These are phyloP conservation scores for Luscinia megarhynchos DNA, from an alignment of 2,797 vertebrate species.

Conservation along the genomic window DNA sequence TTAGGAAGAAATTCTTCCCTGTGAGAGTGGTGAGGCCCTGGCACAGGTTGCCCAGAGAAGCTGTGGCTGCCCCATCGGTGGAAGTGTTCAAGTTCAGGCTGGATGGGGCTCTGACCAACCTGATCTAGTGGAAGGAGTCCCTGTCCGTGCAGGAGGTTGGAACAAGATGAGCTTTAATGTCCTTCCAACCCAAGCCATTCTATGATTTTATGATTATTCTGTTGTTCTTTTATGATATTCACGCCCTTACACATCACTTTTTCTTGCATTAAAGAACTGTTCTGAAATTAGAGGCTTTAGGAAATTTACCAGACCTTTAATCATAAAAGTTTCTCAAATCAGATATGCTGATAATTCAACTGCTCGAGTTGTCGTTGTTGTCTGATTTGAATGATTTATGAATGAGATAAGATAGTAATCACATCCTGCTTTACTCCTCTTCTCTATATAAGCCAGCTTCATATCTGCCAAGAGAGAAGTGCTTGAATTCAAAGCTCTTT, in stretches of 20 bases:
- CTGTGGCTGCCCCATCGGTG: not conserved
- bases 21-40: not conserved
- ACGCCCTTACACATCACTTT: not conserved
- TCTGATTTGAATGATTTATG: not conserved
- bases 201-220: not conserved
- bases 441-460: conserved; percentile 12
- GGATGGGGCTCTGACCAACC: not conserved
- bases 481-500: not conserved
- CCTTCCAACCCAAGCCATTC: not conserved
- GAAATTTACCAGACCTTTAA: not conserved
- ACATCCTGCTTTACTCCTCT: conserved; percentile 2
- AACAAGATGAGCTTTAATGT: not conserved
- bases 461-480: not conserved
- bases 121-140: not conserved
- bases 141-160: not conserved
- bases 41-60: not conserved
- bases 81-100: not conserved
- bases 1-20: not conserved
- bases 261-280: not conserved
- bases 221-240: fast-evolving
- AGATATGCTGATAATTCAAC: not conserved
- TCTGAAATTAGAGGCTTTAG: not conserved
- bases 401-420: conserved; percentile 46
- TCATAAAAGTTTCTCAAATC: not conserved
- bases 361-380: not conserved